A percentile compares a stretch with the other conserved stretches of the same genome.
phyloP scores from a whole-genome alignment of 2,113 vertebrate species.

The Orcinus orca region DNA sequence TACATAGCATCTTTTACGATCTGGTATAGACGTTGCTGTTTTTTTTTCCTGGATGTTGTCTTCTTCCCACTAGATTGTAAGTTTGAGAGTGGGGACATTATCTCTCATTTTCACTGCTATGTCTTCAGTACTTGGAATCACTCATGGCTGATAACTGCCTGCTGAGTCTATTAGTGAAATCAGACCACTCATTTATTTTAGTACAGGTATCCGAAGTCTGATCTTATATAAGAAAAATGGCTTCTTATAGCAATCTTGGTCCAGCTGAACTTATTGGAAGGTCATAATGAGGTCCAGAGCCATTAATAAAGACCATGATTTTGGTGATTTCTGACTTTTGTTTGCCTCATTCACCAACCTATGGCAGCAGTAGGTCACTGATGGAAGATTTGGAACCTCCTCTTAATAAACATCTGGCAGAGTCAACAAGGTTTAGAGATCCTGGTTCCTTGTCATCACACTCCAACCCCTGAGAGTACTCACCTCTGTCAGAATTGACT shows the following conservation, averaged over 20 bases:
- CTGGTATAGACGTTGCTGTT: constrained; percentile 13
- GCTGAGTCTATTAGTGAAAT: not conserved
- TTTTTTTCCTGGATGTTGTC: not conserved
- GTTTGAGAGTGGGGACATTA: not conserved
- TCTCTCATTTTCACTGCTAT: not conserved
- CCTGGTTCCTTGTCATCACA: not conserved
- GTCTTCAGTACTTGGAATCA: not conserved
- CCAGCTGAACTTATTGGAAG: not conserved
- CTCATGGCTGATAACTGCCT: not conserved
- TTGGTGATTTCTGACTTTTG: not conserved
- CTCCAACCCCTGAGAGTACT: not conserved
- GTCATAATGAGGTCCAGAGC: not conserved
- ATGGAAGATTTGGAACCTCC: not conserved
- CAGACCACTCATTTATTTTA: not conserved
- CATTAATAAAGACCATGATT: not conserved
- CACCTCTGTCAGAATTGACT: not conserved
- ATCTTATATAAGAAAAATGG: not conserved
- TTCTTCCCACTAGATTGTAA: not conserved
- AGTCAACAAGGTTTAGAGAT: not conserved
- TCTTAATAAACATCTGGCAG: not conserved
- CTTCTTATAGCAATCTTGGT: not conserved
- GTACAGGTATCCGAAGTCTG: not conserved
- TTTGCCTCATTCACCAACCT: not conserved
- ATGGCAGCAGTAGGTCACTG: not conserved
- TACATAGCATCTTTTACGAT: not conserved